These are phyloP conservation scores for Aurelia aurita complex sp. Pacific DNA, from an alignment of 30 jellyfish, hydroid and myxozoan genomes.

Conservation along the genomic window DNA sequence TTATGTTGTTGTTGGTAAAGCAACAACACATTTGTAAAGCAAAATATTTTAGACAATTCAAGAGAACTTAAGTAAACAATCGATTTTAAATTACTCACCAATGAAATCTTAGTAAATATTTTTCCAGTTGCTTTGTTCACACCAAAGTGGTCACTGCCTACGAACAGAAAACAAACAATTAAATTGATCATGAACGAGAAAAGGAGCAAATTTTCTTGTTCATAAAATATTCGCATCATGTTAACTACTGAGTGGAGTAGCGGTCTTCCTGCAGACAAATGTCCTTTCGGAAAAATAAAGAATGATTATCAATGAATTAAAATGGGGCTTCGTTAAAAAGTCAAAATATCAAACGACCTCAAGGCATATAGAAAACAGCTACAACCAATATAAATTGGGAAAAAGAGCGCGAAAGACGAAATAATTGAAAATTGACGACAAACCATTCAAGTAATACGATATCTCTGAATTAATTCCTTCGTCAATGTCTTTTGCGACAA, in stretches of 20 bases:
- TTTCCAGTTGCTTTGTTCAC: slow-evolving; percentile 19
- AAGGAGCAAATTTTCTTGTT: background rate
- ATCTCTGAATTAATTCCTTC: slow-evolving; percentile 28
- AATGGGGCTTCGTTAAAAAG: no score
- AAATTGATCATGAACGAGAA: background rate
- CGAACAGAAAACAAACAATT: no score
- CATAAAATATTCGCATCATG: no score
- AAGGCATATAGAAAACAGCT: no score
- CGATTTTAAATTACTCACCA: slow-evolving; percentile 15
- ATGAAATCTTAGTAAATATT: slow-evolving; percentile 4
- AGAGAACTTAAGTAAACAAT: background rate
- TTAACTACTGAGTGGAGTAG: no score
- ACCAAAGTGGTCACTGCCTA: slow-evolving; percentile 34
- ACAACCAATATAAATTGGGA: no score
- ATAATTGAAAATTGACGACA: background rate
- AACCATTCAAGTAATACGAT: slow-evolving; percentile 27
- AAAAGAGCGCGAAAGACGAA: background rate
- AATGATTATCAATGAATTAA: no score
- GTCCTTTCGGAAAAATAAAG: no score
- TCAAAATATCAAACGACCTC: no score
- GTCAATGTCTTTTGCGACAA: slow-evolving; percentile 45
- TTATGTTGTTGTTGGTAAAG: no score
- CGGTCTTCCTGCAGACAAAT: no score
- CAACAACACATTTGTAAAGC: no score
- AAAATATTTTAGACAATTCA: background rate